Percentiles rank a stretch among this genome's conserved stretches.
These are phyloP conservation scores for Anthrax anthrax DNA, from an alignment of 2,888 invertebrate species.

Conservation along the genomic window DNA sequence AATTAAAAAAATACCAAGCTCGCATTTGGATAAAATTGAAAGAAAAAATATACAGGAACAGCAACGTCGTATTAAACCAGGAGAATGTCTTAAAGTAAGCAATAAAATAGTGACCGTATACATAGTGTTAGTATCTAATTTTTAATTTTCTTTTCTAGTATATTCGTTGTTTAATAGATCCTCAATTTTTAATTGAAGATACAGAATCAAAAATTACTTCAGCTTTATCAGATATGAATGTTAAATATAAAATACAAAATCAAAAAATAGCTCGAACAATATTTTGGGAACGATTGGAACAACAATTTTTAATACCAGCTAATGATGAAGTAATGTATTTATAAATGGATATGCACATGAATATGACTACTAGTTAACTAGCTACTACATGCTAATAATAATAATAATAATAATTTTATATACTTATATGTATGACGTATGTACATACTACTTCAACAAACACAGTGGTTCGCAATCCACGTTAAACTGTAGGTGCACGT, in stretches of 20 bases:
- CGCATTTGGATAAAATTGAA: conserved; percentile 21
- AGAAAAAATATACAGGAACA: conserved; percentile 24
- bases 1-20: neutral
- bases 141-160: conserved; percentile 1
- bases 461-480: too few relatives aligned
- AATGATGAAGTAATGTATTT: too few relatives aligned
- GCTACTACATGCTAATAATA: too few relatives aligned
- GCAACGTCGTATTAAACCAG: conserved; percentile 28
- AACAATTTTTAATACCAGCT: conserved; percentile 16
- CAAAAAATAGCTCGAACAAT: conserved; percentile 18
- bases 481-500: too few relatives aligned
- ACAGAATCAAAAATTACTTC: neutral
- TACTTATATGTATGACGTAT: too few relatives aligned
- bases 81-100: conserved; percentile 24
- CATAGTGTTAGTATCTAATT: too few relatives aligned
- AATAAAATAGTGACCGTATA: neutral
- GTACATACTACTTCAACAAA: too few relatives aligned
- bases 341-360: too few relatives aligned
- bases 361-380: too few relatives aligned
- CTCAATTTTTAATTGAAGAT: neutral
- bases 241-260: conserved; percentile 20
- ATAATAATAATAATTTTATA: too few relatives aligned
- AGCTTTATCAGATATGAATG: conserved; percentile 7
- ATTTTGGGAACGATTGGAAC: conserved; percentile 29
- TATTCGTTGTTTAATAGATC: conserved; percentile 8